These are phyloP conservation scores for Leptopilina myrica DNA, from an alignment of 2,888 invertebrate species.

Conservation along the genomic window DNA sequence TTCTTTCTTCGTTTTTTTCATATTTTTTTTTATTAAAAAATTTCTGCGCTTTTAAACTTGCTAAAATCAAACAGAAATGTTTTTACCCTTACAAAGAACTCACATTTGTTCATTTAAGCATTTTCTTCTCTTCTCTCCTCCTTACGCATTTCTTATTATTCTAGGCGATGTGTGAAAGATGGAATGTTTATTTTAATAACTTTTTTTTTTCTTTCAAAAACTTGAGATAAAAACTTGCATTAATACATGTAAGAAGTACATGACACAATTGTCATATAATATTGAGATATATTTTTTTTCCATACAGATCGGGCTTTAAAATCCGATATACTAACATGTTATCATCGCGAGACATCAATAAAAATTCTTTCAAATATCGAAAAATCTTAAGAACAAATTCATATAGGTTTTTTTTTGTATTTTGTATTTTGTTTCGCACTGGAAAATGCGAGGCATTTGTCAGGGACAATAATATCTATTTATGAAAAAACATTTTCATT, in stretches of 20 bases:
- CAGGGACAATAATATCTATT: constrained; percentile 21
- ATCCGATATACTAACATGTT: constrained; percentile 37
- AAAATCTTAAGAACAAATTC: constrained; percentile 35
- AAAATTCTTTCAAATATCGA: constrained; percentile 38
- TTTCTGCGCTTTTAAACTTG: constrained; percentile 46
- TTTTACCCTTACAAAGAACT: constrained; percentile 36
- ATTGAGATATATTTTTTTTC: constrained; percentile 39
- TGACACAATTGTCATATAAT: constrained; percentile 33
- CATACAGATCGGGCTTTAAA: constrained; percentile 16
- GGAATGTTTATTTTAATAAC: constrained; percentile 37
- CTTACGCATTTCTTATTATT: constrained; percentile 25
- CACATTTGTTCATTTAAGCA: constrained; percentile 37
- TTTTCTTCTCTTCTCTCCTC: constrained; percentile 16
- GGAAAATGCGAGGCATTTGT: constrained; percentile 38
- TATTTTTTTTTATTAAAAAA: constrained; percentile 35
- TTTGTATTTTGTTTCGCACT: not conserved
- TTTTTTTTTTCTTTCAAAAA: constrained; percentile 37
- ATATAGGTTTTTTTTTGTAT: not conserved
- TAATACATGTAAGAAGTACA: constrained; percentile 35
- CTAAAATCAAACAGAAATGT: constrained; percentile 46
- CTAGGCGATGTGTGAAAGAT: constrained; percentile 40
- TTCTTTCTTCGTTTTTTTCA: constrained; percentile 44
- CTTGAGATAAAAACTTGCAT: constrained; percentile 38
- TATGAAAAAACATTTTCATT: constrained; percentile 23
- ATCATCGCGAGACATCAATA: constrained; percentile 33